Base-by-base conservation (phyloP, 2,113 vertebrate genomes). In the Seriola quinqueradiata region DNA sequence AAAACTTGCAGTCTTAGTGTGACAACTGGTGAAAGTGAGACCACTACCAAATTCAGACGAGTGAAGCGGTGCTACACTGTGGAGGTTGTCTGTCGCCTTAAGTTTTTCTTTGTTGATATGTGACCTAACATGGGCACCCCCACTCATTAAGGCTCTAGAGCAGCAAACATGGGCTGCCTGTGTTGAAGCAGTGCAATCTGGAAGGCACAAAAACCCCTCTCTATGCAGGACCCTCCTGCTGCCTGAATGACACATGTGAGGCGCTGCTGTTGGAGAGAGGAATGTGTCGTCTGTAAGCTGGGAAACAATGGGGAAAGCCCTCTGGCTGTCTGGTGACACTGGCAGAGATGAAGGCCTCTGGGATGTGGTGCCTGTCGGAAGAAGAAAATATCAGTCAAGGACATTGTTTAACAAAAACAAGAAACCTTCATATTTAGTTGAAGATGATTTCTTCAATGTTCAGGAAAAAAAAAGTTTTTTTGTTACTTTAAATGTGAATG, bases 171-270 rank as follows among this genome's bases (percentile, higher is more conserved):
- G 11, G 21, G 54, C 77, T 52, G 38, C 36, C 50, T 17, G 83
- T 76, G 40, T 75, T 79, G 67, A 85, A 79, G 70, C 44, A 48
- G 64, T 81, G 48, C 40, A 54, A 66, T 77, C 52, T 61, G 32
- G 34, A 93, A 92, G 92, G 91, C 89, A 93, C 87, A 42, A 38
- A 79, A 68, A 34, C 2, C 4, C 67, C 28, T 70, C 68, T 69
- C 54, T 67, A 6, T 23, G 55, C 10, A 57, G 67, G 61, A 59
- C 52, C 61, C 64, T 1, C 48, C 55, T 36, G n/a, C 61, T 38
- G 59, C 40, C 52, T 8, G 80, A 48, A 54, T 0, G 72, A 58
- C 72, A 34, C 44, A 1, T 32, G 57, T 23, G 71, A 77, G 58
- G 61, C 65, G 77, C 60, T 40, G 42, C 28, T 67, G 38, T 3